Base-by-base conservation (phyloP, 2,113 vertebrate species). In the Arvicanthis niloticus region DNA sequence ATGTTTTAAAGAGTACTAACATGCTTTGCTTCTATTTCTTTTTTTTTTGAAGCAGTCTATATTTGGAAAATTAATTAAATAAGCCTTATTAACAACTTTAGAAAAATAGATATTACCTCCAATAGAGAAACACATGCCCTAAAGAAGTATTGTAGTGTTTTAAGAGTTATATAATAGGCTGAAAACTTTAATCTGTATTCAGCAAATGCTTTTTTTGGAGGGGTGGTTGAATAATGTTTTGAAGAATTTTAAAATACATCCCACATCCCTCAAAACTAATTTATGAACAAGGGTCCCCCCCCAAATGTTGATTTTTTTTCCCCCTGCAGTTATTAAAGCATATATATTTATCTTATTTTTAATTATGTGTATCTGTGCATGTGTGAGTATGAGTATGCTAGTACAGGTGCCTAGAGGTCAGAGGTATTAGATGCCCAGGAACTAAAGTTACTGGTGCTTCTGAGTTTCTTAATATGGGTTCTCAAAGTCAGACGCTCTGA, bases 1-100 rank as follows among this genome's bases (percentile, higher is more conserved):
- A 73, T 84, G 19, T 60, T 91, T 91, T 85, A 88, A 90, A 90
- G 5, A 81, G 26, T 70, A 94, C 51, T 53, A 75, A 9, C 29
- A 80, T 78, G 31, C 19, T 92, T 91, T 85, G 87, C 65, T 51
- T 80, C 48, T 75, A 78, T 85, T 34, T 68, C 31, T 12, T 89
- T 7, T 45, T n/a, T 80, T 86, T 96, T 29, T 37, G 93, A 82
- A 93, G 34, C 67, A 17, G 5, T 85, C 24, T 89, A 34, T 53
- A 89, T 21, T 93, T 95, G 42, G 58, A 21, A 96, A 91, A 91
- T 76, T 91, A 91, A 88, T 93, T 85, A 96, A 93, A 86, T 78
- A 94, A 95, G n/a, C 8, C 34, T 92, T 75, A 94, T 22, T 40
- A 94, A 5, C 29, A 78, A 80, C 29, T 40, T 95, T 86, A 88